Conservation (phyloP, 2,888 invertebrate genomes). For the Micropterix aruncella region DNA sequence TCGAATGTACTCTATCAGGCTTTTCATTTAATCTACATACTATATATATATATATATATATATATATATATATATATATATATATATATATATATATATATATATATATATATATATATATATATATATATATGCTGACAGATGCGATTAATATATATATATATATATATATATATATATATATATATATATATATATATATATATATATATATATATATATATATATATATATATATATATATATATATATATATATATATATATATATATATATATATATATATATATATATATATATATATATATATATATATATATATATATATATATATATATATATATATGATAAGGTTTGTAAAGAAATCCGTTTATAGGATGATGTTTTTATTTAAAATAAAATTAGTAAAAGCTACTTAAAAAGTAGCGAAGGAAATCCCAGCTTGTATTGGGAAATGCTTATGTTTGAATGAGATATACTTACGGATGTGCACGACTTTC, state of each 20-base stretch:
- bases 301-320: not conserved
- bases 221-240: not conserved
- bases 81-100: constrained; percentile 4
- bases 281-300: not conserved
- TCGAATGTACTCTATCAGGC: no score
- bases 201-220: constrained; percentile 1
- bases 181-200: constrained; percentile 7
- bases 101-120: constrained; percentile 5
- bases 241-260: not conserved
- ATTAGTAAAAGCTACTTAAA: no score
- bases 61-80: constrained; percentile 6
- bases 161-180: constrained; percentile 6
- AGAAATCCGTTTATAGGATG: no score
- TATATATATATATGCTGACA: constrained; percentile 3
- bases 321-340: not conserved
- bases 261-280: not conserved
- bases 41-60: constrained; percentile 5
- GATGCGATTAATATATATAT: constrained; percentile 3
- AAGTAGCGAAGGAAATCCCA: no score
- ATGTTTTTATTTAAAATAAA: no score
- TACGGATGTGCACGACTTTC: no score
- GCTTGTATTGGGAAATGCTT: no score
- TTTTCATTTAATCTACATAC: no score
- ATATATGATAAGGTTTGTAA: no score
- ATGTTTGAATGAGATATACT: no score